Evolutionary conservation across 2,113 vertebrate genomes (phyloP).

Genomic region (Mesembrinibis cayennensis): DNA sequence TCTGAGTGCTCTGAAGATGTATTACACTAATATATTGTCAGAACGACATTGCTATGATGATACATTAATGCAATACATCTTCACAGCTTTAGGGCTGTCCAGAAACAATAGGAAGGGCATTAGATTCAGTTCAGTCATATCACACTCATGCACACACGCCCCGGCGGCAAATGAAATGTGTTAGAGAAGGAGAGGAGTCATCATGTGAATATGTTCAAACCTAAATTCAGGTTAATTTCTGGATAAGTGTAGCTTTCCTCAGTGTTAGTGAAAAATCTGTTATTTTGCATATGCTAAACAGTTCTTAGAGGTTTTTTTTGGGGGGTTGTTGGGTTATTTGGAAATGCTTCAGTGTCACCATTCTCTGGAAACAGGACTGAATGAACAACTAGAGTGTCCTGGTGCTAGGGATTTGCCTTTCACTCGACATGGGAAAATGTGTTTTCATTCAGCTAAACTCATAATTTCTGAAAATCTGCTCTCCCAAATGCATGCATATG

Average conservation of each 20-base stretch:
- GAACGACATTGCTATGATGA: conserved; percentile 49
- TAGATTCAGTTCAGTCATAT: not conserved
- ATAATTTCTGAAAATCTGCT: not conserved
- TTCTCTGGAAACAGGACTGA: not conserved
- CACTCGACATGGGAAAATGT: not conserved
- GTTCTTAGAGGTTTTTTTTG: not conserved
- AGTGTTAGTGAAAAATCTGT: not conserved
- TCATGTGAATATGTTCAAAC: fast-evolving
- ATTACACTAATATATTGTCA: conserved; percentile 55
- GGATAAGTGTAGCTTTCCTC: not conserved
- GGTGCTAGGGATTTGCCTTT: not conserved
- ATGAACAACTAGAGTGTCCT: fast-evolving
- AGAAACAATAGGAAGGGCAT: not conserved
- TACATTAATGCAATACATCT: conserved; percentile 48
- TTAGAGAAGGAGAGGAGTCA: not conserved
- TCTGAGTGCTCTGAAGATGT: conserved; percentile 51
- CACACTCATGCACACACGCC: not conserved
- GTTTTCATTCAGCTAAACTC: not conserved
- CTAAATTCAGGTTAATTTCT: not conserved
- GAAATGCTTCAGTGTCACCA: not conserved
- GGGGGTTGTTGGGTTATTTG: not conserved
- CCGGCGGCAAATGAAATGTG: not conserved
- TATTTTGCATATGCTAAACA: not conserved
- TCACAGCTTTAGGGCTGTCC: conserved; percentile 6
- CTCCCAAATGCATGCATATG: fast-evolving